Conservation (phyloP, 92 coral and sea anemone genomes). For the Epizoanthus illoricatus region DNA sequence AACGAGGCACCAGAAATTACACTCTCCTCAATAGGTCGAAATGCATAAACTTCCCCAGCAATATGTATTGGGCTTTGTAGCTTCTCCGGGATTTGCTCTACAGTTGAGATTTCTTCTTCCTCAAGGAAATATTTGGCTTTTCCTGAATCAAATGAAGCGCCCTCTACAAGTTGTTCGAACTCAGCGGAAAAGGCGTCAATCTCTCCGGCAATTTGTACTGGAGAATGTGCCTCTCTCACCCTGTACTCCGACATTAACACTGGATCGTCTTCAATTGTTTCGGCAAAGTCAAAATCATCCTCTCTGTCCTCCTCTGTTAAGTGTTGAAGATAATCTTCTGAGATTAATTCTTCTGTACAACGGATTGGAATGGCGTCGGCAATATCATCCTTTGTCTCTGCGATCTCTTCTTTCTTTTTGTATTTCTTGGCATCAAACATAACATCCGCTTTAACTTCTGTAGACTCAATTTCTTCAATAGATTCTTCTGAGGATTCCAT, state of each 20-base stretch:
- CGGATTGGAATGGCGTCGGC: neutral
- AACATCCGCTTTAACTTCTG: too few relatives aligned
- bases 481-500: neutral
- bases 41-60: neutral
- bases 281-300: slow-evolving; percentile 40
- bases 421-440: neutral
- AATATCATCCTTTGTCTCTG: neutral
- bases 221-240: slow-evolving; percentile 37
- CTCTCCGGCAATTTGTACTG: slow-evolving; percentile 42
- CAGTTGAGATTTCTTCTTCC: slow-evolving; percentile 35
- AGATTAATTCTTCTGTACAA: slow-evolving; percentile 11
- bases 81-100: slow-evolving; percentile 10
- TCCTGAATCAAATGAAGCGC: slow-evolving; percentile 2
- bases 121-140: slow-evolving; percentile 10
- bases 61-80: slow-evolving; percentile 34
- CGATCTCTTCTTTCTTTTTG: neutral
- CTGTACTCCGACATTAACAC: slow-evolving; percentile 27
- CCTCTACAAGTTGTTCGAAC: slow-evolving; percentile 35
- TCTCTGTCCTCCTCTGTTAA: slow-evolving; percentile 13
- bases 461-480: too few relatives aligned
- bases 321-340: slow-evolving; percentile 23
- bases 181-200: slow-evolving; percentile 18
- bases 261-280: slow-evolving; percentile 38
- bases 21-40: neutral
- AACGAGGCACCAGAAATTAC: slow-evolving; percentile 1